Conservation (phyloP, 1,140 invertebrate species). For the Choristoneura fumiferana region DNA sequence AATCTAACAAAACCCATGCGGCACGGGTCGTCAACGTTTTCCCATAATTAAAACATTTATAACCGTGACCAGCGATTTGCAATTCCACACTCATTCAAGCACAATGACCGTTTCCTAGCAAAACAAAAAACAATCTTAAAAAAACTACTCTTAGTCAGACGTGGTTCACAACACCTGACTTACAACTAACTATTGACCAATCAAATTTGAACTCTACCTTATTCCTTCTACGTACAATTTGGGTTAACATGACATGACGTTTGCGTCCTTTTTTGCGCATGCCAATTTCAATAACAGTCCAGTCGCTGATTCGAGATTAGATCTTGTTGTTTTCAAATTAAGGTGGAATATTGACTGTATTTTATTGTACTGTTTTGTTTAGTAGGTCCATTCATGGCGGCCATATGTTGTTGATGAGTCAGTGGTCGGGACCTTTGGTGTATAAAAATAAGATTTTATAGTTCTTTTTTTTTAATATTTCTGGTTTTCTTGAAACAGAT, state of each 20-base stretch:
- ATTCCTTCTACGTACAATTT: neutral
- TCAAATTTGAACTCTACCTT: conserved; percentile 2
- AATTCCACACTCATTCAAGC: conserved; percentile 13
- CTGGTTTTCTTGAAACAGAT: conserved; percentile 7
- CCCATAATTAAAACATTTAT: neutral
- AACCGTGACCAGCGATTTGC: conserved; percentile 7
- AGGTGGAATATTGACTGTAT: neutral
- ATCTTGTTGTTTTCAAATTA: neutral
- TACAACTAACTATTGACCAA: conserved; percentile 2
- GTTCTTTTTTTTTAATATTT: neutral
- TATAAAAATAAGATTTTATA: neutral
- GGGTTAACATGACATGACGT: neutral
- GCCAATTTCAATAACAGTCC: neutral
- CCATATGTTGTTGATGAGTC: conserved; percentile 15
- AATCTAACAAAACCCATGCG: too few relatives aligned
- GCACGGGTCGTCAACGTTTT: too few relatives aligned
- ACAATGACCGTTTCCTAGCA: conserved; percentile 20
- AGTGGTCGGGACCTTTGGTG: conserved; percentile 8
- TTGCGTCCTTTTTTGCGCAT: neutral
- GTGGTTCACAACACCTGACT: conserved; percentile 21
- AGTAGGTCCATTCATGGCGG: conserved; percentile 6
- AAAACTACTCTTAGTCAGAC: conserved; percentile 26
- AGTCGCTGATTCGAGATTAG: neutral
- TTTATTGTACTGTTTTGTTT: conserved; percentile 5
- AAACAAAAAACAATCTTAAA: conserved; percentile 25